Evolutionary conservation across 2,797 vertebrate species (phyloP), one percentile per base, ranked within the genome.

Genomic region (Lateolabrax maculatus): DNA sequence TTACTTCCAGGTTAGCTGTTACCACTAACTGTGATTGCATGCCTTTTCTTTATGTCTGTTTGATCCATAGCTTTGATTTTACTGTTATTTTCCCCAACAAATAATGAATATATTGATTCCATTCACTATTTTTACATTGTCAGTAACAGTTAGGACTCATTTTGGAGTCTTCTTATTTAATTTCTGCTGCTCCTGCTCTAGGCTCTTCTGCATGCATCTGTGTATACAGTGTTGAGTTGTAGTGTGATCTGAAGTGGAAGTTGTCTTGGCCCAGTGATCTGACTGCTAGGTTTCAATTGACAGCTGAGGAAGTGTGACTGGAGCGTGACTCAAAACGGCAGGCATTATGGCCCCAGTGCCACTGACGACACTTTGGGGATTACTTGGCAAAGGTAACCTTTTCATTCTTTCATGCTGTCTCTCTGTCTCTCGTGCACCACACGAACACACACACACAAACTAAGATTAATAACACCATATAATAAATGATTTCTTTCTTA

Each of bases 231-330:
- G 87, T 90, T 90, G 79, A 92, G 88, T 90, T 89, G 89, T 91
- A 90, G 89, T 92, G 87, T 92, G 58, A 89, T 84, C 84, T 92
- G 85, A 90, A 92, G 90, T 96, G 96, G 95, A 95, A 96, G 97
- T 97, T 97, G 97, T 98, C 96, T 97, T 98, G 96, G 93, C 97
- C 96, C 97, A 98, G 97, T 99, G 93, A 93, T 86, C 98, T 99
- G 98, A 99, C 98, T 95, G 97, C 97, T 98, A 99, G 98, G 97
- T 99, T 99, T 99, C 96, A 97, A 99, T 99, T 99, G 98, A 99
- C 98, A 99, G 98, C 98, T 99, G 97, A 99, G 98, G 97, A 98
- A 99, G 97, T 99, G 98, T 99, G 98, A 99, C 98, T 99, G 98
- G 98, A 99, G 97, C 98, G 97, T 98, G 98, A 99, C 98, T 98